Base-by-base conservation (phyloP, 2,113 vertebrate genomes). In the Elgaria multicarinata region DNA sequence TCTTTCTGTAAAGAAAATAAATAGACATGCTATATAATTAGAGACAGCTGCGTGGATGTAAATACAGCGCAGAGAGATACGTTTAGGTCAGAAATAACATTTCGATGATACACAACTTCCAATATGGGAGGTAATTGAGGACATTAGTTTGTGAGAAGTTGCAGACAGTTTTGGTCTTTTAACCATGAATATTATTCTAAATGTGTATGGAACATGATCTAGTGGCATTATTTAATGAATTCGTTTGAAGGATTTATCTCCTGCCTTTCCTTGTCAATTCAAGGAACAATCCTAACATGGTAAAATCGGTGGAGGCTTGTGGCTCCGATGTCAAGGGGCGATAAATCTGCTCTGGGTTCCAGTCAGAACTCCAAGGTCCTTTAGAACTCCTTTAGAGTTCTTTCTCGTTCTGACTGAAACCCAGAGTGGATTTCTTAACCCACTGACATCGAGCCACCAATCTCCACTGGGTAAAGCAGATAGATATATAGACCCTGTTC, bases 21-120 rank as follows among this genome's bases (percentile, higher is more conserved):
- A 78, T 85, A 77, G n/a, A 77, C 74, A 78, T 62, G 7, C 9
- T 83, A 39, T 53, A 50, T 84, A 84, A 89, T 89, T 84, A 78
- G n/a, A 46, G 62, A 42, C 83, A 77, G 58, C 62, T 77, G 62
- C 24, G 31, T 66, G 33, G 67, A 74, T 28, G 26, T 62, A 72
- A 81, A 72, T 72, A 86, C 39, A 76, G 16, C n/a, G 58, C 55
- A 77, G 85, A 66, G 58, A 77, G 77, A 79, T 36, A 79, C 24
- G 44, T 87, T 67, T 46, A 87, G 74, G 42, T 67, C 33, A 44
- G 26, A 36, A 78, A 78, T 76, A 66, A 78, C 66, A 31, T 78
- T 78, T 9, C 66, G 78, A 36, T 50, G 20, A 67, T 87, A 67
- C 9, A 36, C 42, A 87, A 36, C 44, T 79, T 79, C 46, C 42